Conservation (phyloP, 2,888 invertebrate species). For the Eupithecia insigniata region DNA sequence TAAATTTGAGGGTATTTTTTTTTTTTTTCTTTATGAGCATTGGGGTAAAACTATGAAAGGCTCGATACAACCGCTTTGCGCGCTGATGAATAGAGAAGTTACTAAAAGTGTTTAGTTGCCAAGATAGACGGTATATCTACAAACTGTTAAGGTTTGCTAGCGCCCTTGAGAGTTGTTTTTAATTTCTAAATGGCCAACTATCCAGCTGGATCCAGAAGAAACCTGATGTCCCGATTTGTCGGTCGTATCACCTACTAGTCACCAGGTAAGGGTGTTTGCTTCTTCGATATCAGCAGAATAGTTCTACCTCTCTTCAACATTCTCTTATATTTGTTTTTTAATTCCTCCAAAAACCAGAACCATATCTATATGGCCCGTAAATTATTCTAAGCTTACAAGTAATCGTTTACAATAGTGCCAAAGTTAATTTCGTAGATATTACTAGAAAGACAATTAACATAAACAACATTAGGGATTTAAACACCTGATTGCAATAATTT, state of each 20-base stretch:
- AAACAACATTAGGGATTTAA: constrained; percentile 33
- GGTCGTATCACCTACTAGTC: too few relatives aligned
- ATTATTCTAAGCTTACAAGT: neutral
- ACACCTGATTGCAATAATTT: constrained; percentile 65
- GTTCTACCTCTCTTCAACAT: neutral
- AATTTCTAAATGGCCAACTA: too few relatives aligned
- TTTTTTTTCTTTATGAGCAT: neutral
- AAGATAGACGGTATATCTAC: too few relatives aligned
- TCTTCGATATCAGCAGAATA: too few relatives aligned
- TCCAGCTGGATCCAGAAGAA: too few relatives aligned
- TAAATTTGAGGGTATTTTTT: neutral
- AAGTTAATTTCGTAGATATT: constrained; percentile 27
- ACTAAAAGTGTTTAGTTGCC: too few relatives aligned
- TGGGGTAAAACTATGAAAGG: too few relatives aligned
- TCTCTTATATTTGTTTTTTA: neutral
- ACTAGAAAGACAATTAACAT: constrained; percentile 35
- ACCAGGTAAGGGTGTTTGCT: neutral
- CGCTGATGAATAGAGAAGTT: too few relatives aligned
- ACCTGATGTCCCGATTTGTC: too few relatives aligned
- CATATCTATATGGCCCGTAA: neutral
- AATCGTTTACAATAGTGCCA: constrained; percentile 14
- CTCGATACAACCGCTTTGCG: too few relatives aligned
- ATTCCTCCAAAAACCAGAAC: neutral
- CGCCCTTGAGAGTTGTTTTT: too few relatives aligned
- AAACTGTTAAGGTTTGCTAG: too few relatives aligned